phyloP scores from a whole-genome alignment of 2,888 invertebrate species.

The Stegophylla sp. region DNA sequence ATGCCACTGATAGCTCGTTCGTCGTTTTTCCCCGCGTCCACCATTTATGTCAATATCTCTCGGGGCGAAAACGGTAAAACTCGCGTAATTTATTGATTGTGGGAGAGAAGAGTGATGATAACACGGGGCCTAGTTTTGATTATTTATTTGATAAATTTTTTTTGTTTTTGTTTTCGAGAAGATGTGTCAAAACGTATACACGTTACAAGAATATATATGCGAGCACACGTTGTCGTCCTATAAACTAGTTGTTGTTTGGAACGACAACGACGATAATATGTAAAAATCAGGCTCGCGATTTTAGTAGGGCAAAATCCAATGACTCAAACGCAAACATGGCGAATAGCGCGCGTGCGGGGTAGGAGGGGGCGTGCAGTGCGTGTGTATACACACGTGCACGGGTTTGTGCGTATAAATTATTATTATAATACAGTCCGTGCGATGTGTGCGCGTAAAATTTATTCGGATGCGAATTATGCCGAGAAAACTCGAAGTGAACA shows the following conservation, averaged over 20 bases:
- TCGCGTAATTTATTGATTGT: too few relatives aligned
- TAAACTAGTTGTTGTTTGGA: background rate
- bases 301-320: slow-evolving; percentile 21
- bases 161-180: background rate
- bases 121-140: background rate
- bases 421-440: too few relatives aligned
- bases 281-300: slow-evolving; percentile 24
- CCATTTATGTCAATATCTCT: too few relatives aligned
- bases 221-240: background rate
- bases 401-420: background rate
- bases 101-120: background rate
- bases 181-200: background rate
- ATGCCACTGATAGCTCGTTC: background rate
- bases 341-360: background rate
- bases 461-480: background rate
- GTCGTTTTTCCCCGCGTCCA: background rate
- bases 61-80: too few relatives aligned
- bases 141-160: background rate
- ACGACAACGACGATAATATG: background rate
- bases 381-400: background rate
- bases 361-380: background rate
- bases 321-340: background rate
- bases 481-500: background rate
- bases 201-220: background rate
- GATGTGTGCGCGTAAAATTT: background rate